Percentiles rank a stretch among this genome's conserved stretches.
phyloP scores from a whole-genome alignment of 2,113 vertebrate species.

The Oenanthe oenanthe region DNA sequence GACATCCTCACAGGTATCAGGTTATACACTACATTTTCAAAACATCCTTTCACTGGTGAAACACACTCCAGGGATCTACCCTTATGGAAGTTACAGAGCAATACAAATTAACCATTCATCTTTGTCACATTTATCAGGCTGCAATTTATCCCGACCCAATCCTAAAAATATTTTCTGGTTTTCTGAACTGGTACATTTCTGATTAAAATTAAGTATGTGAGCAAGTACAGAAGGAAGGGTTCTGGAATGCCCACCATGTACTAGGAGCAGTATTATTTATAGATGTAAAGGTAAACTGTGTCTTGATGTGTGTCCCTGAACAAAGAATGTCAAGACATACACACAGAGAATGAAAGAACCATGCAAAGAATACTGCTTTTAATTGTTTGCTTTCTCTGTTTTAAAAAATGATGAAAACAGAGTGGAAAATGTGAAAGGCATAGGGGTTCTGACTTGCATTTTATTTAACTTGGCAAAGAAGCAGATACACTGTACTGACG shows the following conservation, averaged over 20 bases:
- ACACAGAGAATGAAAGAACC: not conserved
- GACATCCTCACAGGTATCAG: not conserved
- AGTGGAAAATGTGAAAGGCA: not conserved
- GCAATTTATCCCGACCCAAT: not conserved
- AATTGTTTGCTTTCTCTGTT: not conserved
- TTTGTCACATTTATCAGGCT: not conserved
- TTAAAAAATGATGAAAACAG: not conserved
- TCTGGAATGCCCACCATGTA: not conserved
- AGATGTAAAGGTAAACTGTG: not conserved
- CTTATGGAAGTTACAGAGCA: not conserved
- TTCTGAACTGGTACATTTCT: not conserved
- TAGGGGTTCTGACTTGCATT: not conserved
- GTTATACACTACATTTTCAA: constrained; percentile 14
- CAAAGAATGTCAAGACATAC: not conserved
- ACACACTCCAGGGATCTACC: not conserved
- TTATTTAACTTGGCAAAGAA: not conserved
- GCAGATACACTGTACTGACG: not conserved
- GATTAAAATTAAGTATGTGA: not conserved
- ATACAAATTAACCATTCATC: not conserved
- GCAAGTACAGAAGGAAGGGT: not conserved
- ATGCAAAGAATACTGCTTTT: not conserved
- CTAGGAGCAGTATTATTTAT: not conserved
- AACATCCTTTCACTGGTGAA: not conserved
- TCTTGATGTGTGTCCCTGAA: not conserved
- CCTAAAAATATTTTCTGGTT: not conserved